Conservation (phyloP, 2,113 vertebrate species). For the Lepisosteus osseus region DNA sequence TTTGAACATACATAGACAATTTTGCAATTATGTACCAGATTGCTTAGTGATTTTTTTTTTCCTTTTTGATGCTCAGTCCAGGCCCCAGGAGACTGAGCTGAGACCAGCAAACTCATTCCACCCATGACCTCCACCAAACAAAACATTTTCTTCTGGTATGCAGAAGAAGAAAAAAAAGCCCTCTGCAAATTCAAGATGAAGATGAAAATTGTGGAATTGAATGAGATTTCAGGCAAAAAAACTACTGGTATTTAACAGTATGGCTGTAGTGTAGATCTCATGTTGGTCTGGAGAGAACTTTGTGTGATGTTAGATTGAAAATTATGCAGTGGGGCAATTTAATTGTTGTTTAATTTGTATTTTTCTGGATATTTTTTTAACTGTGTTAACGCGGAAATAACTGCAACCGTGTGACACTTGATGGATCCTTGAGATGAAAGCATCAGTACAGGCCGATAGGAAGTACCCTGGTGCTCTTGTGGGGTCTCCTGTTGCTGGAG, state of each 20-base stretch:
- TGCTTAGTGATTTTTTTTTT: conserved; percentile 18
- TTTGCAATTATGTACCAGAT: conserved; percentile 23
- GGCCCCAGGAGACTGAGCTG: background rate
- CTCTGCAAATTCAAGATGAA: background rate
- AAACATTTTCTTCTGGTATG: background rate
- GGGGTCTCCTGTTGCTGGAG: background rate
- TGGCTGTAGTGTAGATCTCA: too few species aligned
- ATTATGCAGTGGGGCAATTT: too few species aligned
- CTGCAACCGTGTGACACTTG: too few species aligned
- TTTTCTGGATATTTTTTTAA: too few species aligned
- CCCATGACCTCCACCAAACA: conserved; percentile 12
- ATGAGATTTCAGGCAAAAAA: background rate
- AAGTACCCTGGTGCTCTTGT: too few species aligned
- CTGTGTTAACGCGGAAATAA: too few species aligned
- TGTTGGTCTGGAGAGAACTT: too few species aligned
- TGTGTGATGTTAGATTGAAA: too few species aligned
- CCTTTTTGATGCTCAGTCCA: background rate
- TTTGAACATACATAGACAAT: conserved; percentile 6
- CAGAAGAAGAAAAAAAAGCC: background rate
- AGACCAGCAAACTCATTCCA: conserved; percentile 5
- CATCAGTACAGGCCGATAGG: too few species aligned
- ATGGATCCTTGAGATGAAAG: too few species aligned
- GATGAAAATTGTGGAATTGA: background rate
- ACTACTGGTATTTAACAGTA: too few species aligned
- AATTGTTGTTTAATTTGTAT: too few species aligned